A percentile compares a stretch with the other conserved stretches of the same genome.
phyloP scores from a whole-genome alignment of 1,140 invertebrate species.

The Pachypeltis micranthus region DNA sequence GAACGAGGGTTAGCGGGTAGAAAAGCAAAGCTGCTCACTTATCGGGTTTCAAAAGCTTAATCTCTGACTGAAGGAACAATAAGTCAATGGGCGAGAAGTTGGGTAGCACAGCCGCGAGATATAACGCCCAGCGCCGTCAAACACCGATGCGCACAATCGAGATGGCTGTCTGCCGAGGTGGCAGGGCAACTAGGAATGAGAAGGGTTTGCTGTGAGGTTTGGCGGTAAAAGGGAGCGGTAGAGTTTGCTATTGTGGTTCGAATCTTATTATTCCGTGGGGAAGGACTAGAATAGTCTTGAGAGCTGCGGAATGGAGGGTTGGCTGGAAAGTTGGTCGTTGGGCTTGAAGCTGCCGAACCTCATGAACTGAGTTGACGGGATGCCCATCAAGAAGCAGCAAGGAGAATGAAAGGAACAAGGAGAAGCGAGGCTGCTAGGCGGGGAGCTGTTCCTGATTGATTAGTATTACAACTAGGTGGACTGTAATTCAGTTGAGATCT shows the following conservation, averaged over 20 bases:
- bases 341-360: neutral
- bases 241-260: neutral
- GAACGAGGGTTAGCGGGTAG: no score
- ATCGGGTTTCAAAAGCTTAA: neutral
- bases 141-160: neutral
- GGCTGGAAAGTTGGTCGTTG: neutral
- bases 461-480: constrained; percentile 3
- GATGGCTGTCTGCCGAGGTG: neutral
- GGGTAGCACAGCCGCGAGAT: neutral
- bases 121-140: neutral
- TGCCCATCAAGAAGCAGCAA: neutral
- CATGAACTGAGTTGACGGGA: constrained; percentile 2
- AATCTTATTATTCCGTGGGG: neutral
- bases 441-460: neutral
- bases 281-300: neutral
- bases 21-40: no score
- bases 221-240: neutral
- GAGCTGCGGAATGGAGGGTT: neutral
- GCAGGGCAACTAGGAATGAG: neutral
- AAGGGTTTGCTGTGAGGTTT: neutral
- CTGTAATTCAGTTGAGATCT: constrained; percentile 8
- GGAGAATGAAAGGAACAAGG: neutral
- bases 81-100: neutral
- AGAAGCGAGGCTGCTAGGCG: neutral
- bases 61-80: neutral